A percentile compares a stretch with the other conserved stretches of the same genome.
phyloP scores from a whole-genome alignment of 2,113 vertebrate genomes.

The Lampris incognitus region DNA sequence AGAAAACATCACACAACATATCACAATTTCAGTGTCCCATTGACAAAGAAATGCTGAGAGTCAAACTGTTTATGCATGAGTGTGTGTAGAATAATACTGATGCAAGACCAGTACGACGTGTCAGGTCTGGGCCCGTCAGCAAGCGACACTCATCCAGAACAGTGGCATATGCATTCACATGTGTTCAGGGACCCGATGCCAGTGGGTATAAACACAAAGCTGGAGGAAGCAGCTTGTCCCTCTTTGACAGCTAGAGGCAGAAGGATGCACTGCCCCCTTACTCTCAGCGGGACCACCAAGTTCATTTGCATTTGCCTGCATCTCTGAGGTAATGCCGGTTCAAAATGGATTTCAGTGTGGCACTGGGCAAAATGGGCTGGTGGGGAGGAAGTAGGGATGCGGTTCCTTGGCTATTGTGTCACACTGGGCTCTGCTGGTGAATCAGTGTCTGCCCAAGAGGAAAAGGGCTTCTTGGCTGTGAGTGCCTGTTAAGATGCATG shows the following conservation, averaged over 20 bases:
- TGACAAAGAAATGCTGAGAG: not conserved
- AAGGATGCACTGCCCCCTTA: slow-evolving; percentile 8
- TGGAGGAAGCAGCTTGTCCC: slow-evolving; percentile 23
- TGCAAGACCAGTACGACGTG: not conserved
- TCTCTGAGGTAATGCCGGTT: slow-evolving; percentile 3
- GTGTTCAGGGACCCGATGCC: slow-evolving; percentile 16
- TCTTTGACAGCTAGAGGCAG: not conserved
- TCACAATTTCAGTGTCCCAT: too few relatives aligned
- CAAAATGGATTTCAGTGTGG: not conserved
- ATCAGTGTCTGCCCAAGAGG: too few relatives aligned
- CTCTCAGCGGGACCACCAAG: not conserved
- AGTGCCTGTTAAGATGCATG: not conserved
- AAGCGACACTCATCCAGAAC: slow-evolving; percentile 1
- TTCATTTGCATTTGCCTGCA: slow-evolving; percentile 9
- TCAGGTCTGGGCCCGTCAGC: not conserved
- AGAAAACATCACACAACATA: too few relatives aligned
- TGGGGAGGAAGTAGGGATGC: slow-evolving; percentile 1
- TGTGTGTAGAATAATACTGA: not conserved
- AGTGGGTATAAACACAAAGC: not conserved
- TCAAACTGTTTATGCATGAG: not conserved
- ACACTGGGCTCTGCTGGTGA: not conserved
- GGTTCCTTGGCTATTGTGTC: not conserved
- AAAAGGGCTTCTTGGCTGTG: too few relatives aligned
- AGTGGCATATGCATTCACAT: slow-evolving; percentile 21
- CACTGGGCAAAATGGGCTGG: not conserved